These are phyloP conservation scores for Ladona fulva DNA, from an alignment of 1,140 invertebrate species.

Conservation along the genomic window DNA sequence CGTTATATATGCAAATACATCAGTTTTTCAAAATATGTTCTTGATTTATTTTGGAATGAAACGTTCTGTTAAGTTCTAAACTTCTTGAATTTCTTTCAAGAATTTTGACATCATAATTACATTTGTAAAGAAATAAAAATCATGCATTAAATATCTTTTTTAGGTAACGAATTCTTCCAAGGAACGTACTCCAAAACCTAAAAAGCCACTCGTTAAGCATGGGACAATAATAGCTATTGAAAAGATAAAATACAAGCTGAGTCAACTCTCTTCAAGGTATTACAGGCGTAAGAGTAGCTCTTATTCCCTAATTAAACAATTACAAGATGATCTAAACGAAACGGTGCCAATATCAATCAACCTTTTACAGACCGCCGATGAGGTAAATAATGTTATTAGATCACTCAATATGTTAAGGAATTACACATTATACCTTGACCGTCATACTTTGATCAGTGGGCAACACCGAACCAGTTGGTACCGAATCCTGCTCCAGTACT, in stretches of 20 bases:
- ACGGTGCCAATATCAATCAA: constrained; percentile 9
- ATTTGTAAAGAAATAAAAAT: not conserved
- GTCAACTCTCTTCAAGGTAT: not conserved
- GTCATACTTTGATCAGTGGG: constrained; percentile 49
- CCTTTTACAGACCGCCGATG: constrained; percentile 14
- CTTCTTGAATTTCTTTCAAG: not conserved
- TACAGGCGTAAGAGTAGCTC: not conserved
- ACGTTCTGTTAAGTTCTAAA: not conserved
- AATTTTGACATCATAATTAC: not conserved
- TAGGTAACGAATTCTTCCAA: not conserved
- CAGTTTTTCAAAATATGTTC: not conserved
- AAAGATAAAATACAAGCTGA: not conserved
- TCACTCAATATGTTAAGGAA: not conserved
- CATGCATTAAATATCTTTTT: not conserved
- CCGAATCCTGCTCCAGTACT: constrained; percentile 49
- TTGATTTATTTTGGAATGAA: not conserved
- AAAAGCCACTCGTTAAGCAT: not conserved
- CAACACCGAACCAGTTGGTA: constrained; percentile 52
- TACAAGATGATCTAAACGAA: not conserved
- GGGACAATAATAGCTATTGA: not conserved
- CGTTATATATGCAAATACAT: no score
- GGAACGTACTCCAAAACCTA: not conserved
- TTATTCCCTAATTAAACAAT: not conserved
- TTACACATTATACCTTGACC: not conserved
- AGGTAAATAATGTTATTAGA: constrained; percentile 20